Percentiles rank a stretch among this genome's conserved stretches.
Evolutionary conservation across 2,888 invertebrate species (phyloP).

Genomic region (Eupithecia vulgata): DNA sequence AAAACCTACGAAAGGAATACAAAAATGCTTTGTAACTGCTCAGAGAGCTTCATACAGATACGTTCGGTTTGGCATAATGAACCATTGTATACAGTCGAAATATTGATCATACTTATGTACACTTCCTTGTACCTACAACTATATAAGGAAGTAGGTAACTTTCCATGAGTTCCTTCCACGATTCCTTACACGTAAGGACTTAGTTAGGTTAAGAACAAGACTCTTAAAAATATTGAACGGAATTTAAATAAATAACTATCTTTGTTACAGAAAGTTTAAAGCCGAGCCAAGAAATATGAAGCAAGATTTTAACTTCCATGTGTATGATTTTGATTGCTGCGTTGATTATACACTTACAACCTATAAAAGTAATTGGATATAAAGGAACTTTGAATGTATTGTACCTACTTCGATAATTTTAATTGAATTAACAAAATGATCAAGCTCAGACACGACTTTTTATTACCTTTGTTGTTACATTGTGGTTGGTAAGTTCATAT

Average conservation of each 20-base stretch:
- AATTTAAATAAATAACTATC: not conserved
- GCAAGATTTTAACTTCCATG: not conserved
- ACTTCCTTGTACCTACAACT: no score
- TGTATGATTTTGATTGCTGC: not conserved
- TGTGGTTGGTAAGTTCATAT: conserved; percentile 21
- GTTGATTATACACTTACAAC: not conserved
- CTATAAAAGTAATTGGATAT: conserved; percentile 25
- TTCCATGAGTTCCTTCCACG: not conserved
- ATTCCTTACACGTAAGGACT: not conserved
- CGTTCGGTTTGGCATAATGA: no score
- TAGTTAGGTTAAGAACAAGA: not conserved
- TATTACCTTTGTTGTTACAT: conserved; percentile 17
- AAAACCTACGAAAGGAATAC: no score
- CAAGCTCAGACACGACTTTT: conserved; percentile 16
- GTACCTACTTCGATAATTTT: conserved; percentile 21
- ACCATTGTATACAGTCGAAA: not conserved
- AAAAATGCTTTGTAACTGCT: no score
- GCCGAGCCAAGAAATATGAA: not conserved
- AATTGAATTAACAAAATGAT: conserved; percentile 28
- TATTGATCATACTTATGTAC: not conserved
- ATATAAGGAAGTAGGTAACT: not conserved
- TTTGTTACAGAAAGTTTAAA: not conserved
- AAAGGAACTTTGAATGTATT: conserved; percentile 4
- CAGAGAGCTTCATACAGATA: no score
- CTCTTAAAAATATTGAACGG: not conserved